phyloP scores from a whole-genome alignment of 53 echinoderm and acorn worm genomes.

The Apostichopus leukothele region DNA sequence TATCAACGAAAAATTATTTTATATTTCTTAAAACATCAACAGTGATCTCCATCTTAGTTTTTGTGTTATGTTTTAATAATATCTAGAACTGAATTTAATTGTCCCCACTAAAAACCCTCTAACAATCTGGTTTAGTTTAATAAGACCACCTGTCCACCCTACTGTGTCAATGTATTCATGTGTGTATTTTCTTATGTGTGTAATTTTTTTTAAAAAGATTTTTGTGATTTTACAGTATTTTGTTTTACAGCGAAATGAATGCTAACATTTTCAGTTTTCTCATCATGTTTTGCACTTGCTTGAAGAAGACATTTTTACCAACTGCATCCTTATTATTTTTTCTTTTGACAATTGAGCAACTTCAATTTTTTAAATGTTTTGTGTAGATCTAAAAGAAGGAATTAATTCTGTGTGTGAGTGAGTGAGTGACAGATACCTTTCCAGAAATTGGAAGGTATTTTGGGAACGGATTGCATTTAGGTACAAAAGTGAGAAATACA shows the following conservation, averaged over 20 bases:
- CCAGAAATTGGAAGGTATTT: not conserved
- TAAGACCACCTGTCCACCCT: not conserved
- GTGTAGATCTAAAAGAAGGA: not conserved
- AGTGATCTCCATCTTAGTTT: no score
- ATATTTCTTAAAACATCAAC: no score
- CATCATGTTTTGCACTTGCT: not conserved
- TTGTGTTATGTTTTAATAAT: no score
- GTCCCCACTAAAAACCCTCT: not conserved
- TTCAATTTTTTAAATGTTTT: not conserved
- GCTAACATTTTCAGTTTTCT: not conserved
- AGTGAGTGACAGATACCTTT: not conserved
- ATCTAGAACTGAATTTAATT: not conserved
- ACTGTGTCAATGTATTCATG: not conserved
- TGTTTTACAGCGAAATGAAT: not conserved
- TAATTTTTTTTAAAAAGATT: not conserved
- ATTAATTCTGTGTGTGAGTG: not conserved
- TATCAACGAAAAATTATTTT: no score
- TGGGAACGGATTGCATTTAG: not conserved
- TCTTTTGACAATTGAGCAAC: not conserved
- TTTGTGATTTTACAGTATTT: not conserved
- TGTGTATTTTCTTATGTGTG: not conserved
- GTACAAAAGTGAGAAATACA: not conserved
- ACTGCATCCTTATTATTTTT: not conserved
- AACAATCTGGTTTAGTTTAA: not conserved
- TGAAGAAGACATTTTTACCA: not conserved